A percentile compares a stretch with the other conserved stretches of the same genome.
phyloP scores from a whole-genome alignment of 2,113 vertebrate species.

The Cromileptes altivelis region DNA sequence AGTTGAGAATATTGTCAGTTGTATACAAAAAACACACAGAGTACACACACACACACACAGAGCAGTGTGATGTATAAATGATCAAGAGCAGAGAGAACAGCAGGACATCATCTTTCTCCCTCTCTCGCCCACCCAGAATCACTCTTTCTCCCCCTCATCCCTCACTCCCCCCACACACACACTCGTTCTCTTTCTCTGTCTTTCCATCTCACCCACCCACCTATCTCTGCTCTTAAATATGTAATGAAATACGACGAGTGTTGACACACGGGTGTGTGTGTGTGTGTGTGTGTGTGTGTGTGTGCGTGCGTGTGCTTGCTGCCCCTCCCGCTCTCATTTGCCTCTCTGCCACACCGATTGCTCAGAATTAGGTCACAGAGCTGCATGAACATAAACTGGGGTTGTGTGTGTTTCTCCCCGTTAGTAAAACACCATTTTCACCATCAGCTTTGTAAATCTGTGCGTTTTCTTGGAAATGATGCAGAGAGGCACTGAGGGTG shows the following conservation, averaged over 20 bases:
- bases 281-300: constrained; percentile 40
- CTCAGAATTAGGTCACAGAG: constrained; percentile 72
- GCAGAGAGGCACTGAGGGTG: neutral
- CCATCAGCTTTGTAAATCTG: constrained; percentile 35
- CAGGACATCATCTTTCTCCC: constrained; percentile 66
- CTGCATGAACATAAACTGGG: constrained; percentile 51
- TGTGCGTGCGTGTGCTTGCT: constrained; percentile 34
- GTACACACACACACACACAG: constrained; percentile 15
- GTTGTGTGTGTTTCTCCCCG: constrained; percentile 32
- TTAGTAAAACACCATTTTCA: constrained; percentile 37
- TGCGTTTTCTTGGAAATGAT: constrained; percentile 32
- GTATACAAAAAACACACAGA: constrained; percentile 19
- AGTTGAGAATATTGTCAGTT: constrained; percentile 35
- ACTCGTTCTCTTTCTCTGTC: neutral
- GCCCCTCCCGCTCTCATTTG: constrained; percentile 56
- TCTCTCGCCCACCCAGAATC: constrained; percentile 55
- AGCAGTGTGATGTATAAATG: constrained; percentile 79
- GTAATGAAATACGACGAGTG: constrained; percentile 69
- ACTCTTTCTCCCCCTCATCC: constrained; percentile 20
- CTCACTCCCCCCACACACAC: neutral
- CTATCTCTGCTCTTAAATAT: constrained; percentile 70
- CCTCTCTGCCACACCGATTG: constrained; percentile 40
- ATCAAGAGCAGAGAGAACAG: constrained; percentile 72
- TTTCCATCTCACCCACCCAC: constrained; percentile 45
- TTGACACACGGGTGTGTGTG: constrained; percentile 67